Base-by-base conservation (phyloP, 2,888 invertebrate species). In the Erannis defoliaria region DNA sequence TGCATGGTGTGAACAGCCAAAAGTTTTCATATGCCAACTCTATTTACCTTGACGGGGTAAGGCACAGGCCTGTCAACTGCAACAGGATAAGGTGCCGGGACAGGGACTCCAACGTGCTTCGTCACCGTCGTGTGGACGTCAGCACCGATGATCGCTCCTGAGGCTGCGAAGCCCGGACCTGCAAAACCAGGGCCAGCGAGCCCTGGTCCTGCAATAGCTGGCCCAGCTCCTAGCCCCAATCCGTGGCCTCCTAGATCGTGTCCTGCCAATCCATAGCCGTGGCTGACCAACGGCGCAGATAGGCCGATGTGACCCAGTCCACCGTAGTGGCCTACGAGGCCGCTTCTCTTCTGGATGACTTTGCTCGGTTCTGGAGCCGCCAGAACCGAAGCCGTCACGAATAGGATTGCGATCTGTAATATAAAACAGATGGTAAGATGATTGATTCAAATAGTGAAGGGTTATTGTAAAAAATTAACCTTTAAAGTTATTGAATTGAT, bases 121-220 rank as follows among this genome's bases (percentile, higher is more conserved):
- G 93, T 93, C 5, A 93, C 90, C 0, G 93, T 93, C 0, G 93
- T 93, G 64, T 93, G 93, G 0, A 92, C 87, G 62, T 93, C 88
- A 49, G 93, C 92, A 0, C 93, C 93, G 0, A 93, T 86, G 1
- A 93, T 77, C 0, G 86, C 66, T 1, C 81, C 67, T 23, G 69
- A 58, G 46, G 70, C 37, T 12, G 19, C 51, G n/a, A 46, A 46
- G 4, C 51, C 54, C 6, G 67, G 64, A 4, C 62, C 65, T n/a
- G 69, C 69, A 1, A 70, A 33, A 23, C 40, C 76, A 46, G 43
- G 37, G 54, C 75, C 79, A 8, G 38, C 55, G 6, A 40, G 2
- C 2, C n/a, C 53, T 26, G 51, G 29, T 31, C 53, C 53, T 26
- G 29, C 35, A 40, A 71, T 53, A 26, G 45, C 76, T 61, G 45